Percentiles rank a stretch among this genome's conserved stretches.
phyloP scores from a whole-genome alignment of 2,888 invertebrate species.

The Rhagonycha lutea region DNA sequence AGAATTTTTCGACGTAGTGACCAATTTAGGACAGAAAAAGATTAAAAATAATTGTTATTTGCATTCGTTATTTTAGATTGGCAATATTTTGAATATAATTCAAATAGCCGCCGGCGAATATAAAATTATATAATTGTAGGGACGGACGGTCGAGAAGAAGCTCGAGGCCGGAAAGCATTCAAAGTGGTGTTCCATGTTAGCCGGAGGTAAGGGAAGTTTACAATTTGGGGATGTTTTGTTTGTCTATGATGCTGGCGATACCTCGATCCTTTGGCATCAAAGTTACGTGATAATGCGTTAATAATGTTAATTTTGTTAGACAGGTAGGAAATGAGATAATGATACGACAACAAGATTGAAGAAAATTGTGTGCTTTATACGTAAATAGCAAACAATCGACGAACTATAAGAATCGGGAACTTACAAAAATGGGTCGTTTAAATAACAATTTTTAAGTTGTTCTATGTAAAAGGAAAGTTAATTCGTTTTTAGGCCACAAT shows the following conservation, averaged over 20 bases:
- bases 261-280: constrained; percentile 27
- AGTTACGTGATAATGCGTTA: constrained; percentile 41
- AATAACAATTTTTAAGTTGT: background rate
- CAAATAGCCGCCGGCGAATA: constrained; percentile 20
- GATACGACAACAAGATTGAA: constrained; percentile 26
- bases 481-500: background rate
- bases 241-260: constrained; percentile 19
- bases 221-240: constrained; percentile 29
- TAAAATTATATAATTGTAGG: constrained; percentile 21
- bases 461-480: background rate
- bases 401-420: constrained; percentile 2
- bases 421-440: background rate
- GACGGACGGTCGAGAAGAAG: constrained; percentile 24
- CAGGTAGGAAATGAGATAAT: constrained; percentile 34
- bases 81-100: constrained; percentile 8
- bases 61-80: background rate
- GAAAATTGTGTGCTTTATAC: constrained; percentile 12
- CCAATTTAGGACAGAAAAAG: background rate
- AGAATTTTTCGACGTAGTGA: too few species aligned
- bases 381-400: constrained; percentile 6
- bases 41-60: background rate
- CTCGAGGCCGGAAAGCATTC: constrained; percentile 34
- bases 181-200: constrained; percentile 40
- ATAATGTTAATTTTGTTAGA: constrained; percentile 37
- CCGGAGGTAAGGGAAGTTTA: constrained; percentile 33